Evolutionary conservation across 1,140 invertebrate genomes (phyloP).

Genomic region (Zaprionus capensis): DNA sequence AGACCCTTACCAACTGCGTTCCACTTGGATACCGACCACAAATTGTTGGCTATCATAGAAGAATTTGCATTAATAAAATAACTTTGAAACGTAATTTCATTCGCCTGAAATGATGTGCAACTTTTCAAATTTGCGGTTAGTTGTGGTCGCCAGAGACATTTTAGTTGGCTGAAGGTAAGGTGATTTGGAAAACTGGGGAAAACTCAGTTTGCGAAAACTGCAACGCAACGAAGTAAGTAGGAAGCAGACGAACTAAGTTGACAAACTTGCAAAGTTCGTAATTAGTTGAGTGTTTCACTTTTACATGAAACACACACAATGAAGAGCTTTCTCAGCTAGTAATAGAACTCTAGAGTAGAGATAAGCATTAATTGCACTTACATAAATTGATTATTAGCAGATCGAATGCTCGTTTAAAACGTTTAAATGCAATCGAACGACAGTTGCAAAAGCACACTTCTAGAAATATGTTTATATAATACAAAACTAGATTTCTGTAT

Average conservation of each 20-base stretch:
- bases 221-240: not conserved
- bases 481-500: not conserved
- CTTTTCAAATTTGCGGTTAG: slow-evolving; percentile 29
- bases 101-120: slow-evolving; percentile 6
- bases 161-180: not conserved
- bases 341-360: not conserved
- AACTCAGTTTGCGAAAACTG: slow-evolving; percentile 13
- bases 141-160: slow-evolving; percentile 17
- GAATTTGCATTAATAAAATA: slow-evolving; percentile 45
- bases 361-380: not conserved
- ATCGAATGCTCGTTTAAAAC: not conserved
- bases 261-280: slow-evolving; percentile 1
- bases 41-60: slow-evolving; percentile 30
- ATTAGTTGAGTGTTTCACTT: slow-evolving; percentile 1
- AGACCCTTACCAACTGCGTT: not conserved
- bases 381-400: not conserved
- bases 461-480: not conserved
- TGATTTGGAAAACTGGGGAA: not conserved
- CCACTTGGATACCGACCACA: slow-evolving; percentile 12
- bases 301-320: not conserved
- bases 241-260: not conserved
- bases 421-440: not conserved
- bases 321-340: not conserved
- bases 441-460: not conserved
- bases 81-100: slow-evolving; percentile 28